These are phyloP conservation scores for Pteromalus puparum DNA, from an alignment of 1,140 invertebrate genomes.

Conservation along the genomic window DNA sequence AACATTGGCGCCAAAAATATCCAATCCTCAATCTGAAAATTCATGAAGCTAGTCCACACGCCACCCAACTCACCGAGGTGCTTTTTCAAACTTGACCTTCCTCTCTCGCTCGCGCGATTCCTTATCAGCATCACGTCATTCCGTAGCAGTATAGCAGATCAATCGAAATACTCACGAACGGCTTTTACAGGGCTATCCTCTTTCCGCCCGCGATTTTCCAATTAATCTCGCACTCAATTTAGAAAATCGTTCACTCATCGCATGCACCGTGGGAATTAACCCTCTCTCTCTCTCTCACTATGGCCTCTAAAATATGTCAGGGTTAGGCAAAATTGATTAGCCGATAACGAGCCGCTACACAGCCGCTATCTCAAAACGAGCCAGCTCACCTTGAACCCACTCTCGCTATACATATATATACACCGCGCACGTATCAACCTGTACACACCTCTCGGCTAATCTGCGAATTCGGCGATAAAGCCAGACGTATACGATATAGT, in stretches of 20 bases:
- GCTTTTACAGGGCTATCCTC: neutral
- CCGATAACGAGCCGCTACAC: neutral
- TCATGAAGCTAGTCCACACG: neutral
- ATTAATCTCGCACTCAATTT: neutral
- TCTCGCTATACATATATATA: too few relatives aligned
- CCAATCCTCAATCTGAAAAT: neutral
- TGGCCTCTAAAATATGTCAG: neutral
- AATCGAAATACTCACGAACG: neutral
- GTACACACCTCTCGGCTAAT: neutral
- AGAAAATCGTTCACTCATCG: neutral
- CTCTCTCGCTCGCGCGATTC: neutral
- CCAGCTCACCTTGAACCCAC: constrained; percentile 1
- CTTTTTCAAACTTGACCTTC: constrained; percentile 1
- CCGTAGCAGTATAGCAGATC: neutral
- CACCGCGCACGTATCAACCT: neutral
- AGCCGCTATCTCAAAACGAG: neutral
- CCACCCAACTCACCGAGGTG: too few relatives aligned
- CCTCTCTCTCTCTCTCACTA: neutral
- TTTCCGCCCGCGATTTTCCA: neutral
- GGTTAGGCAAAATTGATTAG: neutral
- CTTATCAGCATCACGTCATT: neutral
- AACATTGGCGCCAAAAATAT: neutral
- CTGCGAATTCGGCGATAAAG: neutral
- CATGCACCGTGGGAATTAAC: neutral
- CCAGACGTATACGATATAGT: too few relatives aligned